Evolutionary conservation across 2,888 invertebrate species (phyloP).

Genomic region (Morinoia aosen): DNA sequence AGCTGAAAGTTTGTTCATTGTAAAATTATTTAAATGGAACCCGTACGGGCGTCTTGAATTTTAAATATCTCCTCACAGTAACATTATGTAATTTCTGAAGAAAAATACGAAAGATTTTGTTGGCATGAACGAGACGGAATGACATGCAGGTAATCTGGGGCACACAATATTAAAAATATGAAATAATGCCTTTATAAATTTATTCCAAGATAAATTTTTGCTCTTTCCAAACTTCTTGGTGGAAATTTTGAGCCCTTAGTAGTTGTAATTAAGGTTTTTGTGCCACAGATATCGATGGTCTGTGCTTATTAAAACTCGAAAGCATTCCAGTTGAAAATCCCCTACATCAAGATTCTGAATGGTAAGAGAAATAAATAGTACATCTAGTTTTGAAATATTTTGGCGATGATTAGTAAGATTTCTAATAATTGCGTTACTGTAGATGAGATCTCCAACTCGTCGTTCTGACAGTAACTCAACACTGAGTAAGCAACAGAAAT

Average conservation of each 20-base stretch:
- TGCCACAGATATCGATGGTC: background rate
- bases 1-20: background rate
- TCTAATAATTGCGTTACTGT: background rate
- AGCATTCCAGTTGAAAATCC: too few relatives aligned
- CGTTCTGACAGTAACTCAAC: background rate
- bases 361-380: too few relatives aligned
- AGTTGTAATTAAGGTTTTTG: background rate
- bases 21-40: background rate
- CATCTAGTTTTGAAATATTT: too few relatives aligned
- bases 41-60: background rate
- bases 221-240: background rate
- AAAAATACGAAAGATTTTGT: too few relatives aligned
- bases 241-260: background rate
- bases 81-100: too few relatives aligned
- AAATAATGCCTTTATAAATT: background rate
- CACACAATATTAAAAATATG: background rate
- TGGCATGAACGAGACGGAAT: too few relatives aligned
- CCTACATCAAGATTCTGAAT: too few relatives aligned
- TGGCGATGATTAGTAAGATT: background rate
- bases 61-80: too few relatives aligned
- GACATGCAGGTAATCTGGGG: background rate
- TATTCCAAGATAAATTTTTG: background rate
- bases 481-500: background rate
- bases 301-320: too few relatives aligned
- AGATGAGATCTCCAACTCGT: background rate